phyloP scores from a whole-genome alignment of 2,888 invertebrate genomes.

The Tinea pellionella region DNA sequence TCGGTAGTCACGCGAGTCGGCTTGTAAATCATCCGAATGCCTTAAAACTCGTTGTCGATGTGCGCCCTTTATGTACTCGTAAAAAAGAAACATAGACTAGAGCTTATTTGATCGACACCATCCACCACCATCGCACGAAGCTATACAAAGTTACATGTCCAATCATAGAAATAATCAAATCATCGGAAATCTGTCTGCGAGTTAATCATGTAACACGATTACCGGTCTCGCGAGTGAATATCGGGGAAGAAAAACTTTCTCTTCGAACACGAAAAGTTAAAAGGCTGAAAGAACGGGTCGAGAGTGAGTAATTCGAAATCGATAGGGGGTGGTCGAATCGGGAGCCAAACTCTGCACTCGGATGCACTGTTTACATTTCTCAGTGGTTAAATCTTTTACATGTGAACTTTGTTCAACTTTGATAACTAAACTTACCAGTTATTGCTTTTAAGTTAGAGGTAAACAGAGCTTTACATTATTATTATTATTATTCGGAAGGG shows the following conservation, averaged over 20 bases:
- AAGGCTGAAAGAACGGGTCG: constrained; percentile 4
- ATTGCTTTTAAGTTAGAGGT: too few species aligned
- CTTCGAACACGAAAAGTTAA: constrained; percentile 11
- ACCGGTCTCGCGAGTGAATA: constrained; percentile 47
- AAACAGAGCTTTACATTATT: too few species aligned
- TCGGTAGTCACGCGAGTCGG: constrained; percentile 43
- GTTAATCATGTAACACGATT: constrained; percentile 54
- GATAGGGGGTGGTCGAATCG: constrained; percentile 1
- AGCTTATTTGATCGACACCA: neutral
- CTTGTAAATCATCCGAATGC: constrained; percentile 41
- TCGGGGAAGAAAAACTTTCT: constrained; percentile 21
- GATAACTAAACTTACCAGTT: too few species aligned
- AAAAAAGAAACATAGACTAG: neutral
- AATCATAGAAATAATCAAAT: constrained; percentile 30
- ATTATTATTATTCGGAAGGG: too few species aligned
- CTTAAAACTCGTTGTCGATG: constrained; percentile 14
- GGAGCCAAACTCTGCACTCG: neutral
- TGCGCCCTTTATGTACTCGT: constrained; percentile 1
- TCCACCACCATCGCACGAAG: neutral
- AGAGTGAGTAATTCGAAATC: constrained; percentile 10
- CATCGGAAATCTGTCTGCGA: constrained; percentile 50
- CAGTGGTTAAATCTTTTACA: neutral
- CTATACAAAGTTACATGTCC: neutral
- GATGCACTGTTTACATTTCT: neutral
- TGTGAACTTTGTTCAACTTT: neutral